Conservation (phyloP, 1,140 invertebrate genomes). For the Diabrotica virgifera region DNA sequence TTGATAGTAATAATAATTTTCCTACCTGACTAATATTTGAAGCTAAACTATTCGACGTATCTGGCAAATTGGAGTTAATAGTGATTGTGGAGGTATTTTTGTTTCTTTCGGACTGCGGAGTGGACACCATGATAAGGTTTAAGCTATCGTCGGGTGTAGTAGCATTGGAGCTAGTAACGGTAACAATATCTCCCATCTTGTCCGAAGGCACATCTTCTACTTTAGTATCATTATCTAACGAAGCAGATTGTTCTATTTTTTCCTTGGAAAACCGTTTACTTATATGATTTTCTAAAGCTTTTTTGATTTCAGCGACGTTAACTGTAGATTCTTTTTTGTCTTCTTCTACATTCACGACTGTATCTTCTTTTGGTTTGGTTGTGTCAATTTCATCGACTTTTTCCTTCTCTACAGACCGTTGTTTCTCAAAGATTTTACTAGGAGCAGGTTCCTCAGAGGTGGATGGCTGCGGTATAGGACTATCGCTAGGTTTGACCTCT, state of each 20-base stretch:
- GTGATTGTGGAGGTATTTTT: constrained; percentile 59
- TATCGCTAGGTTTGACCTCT: not conserved
- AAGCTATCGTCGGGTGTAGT: constrained; percentile 34
- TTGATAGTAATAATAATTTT: constrained; percentile 4
- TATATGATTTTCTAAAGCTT: constrained; percentile 30
- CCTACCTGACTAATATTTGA: constrained; percentile 64
- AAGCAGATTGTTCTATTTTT: constrained; percentile 1
- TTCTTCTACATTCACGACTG: constrained; percentile 6
- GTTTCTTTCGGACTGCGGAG: constrained; percentile 30
- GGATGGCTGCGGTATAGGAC: constrained; percentile 6
- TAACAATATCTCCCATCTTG: constrained; percentile 29
- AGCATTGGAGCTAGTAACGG: constrained; percentile 30
- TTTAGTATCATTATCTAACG: not conserved
- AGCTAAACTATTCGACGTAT: constrained; percentile 65
- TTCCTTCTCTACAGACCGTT: constrained; percentile 4
- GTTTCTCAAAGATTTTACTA: not conserved
- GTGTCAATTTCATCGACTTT: constrained; percentile 8
- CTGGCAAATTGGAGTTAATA: constrained; percentile 55
- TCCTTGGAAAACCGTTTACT: constrained; percentile 27
- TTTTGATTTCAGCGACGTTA: constrained; percentile 22
- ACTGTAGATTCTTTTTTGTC: constrained; percentile 4
- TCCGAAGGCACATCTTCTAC: constrained; percentile 4
- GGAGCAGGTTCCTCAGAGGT: not conserved
- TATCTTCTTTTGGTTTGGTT: not conserved
- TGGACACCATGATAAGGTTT: constrained; percentile 35